phyloP scores from a whole-genome alignment of 2,888 invertebrate species.

The Lasioglossum oenotherae region DNA sequence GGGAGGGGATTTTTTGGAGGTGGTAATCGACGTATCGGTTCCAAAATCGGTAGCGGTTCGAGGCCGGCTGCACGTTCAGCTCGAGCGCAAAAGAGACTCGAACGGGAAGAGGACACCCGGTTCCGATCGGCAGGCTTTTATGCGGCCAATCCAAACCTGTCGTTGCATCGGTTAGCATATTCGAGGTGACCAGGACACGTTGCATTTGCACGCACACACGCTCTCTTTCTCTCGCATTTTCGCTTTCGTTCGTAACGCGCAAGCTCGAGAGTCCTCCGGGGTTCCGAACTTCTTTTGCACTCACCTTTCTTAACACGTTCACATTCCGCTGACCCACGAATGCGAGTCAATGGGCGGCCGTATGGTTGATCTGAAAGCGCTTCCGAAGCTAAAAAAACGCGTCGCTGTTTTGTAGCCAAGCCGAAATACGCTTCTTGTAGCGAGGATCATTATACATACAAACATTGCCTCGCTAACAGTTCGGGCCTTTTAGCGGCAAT shows the following conservation, averaged over 20 bases:
- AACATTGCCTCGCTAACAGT: background rate
- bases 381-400: conserved; percentile 1
- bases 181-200: conserved; percentile 24
- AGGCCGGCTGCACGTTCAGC: conserved; percentile 47
- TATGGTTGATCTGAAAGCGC: conserved; percentile 21
- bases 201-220: conserved; percentile 14
- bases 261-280: conserved; percentile 1
- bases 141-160: conserved; percentile 46
- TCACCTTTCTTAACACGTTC: conserved; percentile 14
- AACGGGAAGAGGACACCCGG: conserved; percentile 11
- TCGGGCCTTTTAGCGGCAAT: background rate
- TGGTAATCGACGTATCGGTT: conserved; percentile 41
- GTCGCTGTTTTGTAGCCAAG: background rate
- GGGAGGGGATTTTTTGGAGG: conserved; percentile 4
- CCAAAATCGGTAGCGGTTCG: conserved; percentile 13
- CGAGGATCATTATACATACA: background rate
- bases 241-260: background rate
- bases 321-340: conserved; percentile 20
- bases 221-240: background rate
- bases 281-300: conserved; percentile 20
- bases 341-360: conserved; percentile 13
- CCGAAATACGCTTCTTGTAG: background rate
- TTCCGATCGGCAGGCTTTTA: conserved; percentile 47
- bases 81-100: conserved; percentile 44
- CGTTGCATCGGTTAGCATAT: conserved; percentile 39